These are phyloP conservation scores for Cheilosia variabilis DNA, from an alignment of 2,888 invertebrate genomes.

Conservation along the genomic window DNA sequence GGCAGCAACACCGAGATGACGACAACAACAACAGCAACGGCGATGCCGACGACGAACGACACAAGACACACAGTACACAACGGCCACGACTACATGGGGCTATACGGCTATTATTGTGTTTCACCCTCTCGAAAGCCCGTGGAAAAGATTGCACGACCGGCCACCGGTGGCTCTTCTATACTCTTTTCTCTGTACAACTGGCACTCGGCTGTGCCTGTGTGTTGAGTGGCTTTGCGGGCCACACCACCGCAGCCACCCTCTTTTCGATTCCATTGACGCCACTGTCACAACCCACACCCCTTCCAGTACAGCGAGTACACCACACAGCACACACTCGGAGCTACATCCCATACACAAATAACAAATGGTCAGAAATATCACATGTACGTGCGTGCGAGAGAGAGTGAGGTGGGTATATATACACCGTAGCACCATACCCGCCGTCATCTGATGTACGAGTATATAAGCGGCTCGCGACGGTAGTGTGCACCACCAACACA, in stretches of 20 bases:
- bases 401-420: conserved; percentile 62
- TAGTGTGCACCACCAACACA: conserved; percentile 56
- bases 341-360: conserved; percentile 58
- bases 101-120: conserved; percentile 64
- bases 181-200: conserved; percentile 25
- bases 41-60: conserved; percentile 34
- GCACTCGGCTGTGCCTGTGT: conserved; percentile 12
- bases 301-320: conserved; percentile 45
- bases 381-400: conserved; percentile 54
- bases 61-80: conserved; percentile 42
- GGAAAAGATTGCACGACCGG: conserved; percentile 69
- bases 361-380: conserved; percentile 62
- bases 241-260: conserved; percentile 68
- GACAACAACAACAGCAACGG: conserved; percentile 24
- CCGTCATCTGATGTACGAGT: conserved; percentile 10
- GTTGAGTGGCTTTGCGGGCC: conserved; percentile 51
- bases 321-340: conserved; percentile 21
- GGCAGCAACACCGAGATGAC: conserved; percentile 49
- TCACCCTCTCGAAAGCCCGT: conserved; percentile 72
- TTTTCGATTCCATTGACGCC: conserved; percentile 67
- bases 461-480: conserved; percentile 35
- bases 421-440: conserved; percentile 31
- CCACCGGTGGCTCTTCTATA: conserved; percentile 65
- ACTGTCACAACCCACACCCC: conserved; percentile 74
- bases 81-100: conserved; percentile 52